Conservation (phyloP, 2,888 invertebrate species). For the Herminia tarsipennalis region DNA sequence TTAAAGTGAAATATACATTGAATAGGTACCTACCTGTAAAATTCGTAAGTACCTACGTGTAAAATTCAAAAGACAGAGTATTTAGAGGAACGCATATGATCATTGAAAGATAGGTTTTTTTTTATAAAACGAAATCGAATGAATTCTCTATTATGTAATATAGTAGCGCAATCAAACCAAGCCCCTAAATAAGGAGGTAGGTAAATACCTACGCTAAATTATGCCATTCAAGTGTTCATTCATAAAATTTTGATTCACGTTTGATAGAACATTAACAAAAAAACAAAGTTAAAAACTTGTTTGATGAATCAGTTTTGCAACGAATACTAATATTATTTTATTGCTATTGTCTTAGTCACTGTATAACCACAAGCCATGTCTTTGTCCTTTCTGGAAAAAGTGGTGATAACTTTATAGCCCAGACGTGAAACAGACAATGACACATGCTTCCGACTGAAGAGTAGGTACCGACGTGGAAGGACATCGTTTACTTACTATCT, state of each 20-base stretch:
- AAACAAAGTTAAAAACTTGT: conserved; percentile 23
- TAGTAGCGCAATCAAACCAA: too few species aligned
- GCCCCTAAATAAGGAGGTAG: too few species aligned
- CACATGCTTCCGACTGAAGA: conserved; percentile 55
- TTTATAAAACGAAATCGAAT: too few species aligned
- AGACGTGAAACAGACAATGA: conserved; percentile 64
- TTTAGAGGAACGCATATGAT: too few species aligned
- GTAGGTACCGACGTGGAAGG: conserved; percentile 44
- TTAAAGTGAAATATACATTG: too few species aligned
- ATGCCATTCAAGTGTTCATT: neutral
- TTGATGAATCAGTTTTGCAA: conserved; percentile 57
- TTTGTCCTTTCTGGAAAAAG: conserved; percentile 72
- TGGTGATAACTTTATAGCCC: conserved; percentile 62
- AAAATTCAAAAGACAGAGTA: too few species aligned
- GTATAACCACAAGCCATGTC: conserved; percentile 63
- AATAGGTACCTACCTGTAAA: too few species aligned
- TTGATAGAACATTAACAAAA: neutral
- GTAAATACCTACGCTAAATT: neutral
- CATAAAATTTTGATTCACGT: neutral
- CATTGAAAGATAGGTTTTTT: too few species aligned
- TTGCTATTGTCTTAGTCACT: conserved; percentile 61
- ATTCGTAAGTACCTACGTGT: too few species aligned
- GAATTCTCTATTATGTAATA: too few species aligned
- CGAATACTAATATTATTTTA: conserved; percentile 53
- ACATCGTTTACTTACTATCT: conserved; percentile 42